These are phyloP conservation scores for Danaus plexippus DNA, from an alignment of 1,140 invertebrate species.

Conservation along the genomic window DNA sequence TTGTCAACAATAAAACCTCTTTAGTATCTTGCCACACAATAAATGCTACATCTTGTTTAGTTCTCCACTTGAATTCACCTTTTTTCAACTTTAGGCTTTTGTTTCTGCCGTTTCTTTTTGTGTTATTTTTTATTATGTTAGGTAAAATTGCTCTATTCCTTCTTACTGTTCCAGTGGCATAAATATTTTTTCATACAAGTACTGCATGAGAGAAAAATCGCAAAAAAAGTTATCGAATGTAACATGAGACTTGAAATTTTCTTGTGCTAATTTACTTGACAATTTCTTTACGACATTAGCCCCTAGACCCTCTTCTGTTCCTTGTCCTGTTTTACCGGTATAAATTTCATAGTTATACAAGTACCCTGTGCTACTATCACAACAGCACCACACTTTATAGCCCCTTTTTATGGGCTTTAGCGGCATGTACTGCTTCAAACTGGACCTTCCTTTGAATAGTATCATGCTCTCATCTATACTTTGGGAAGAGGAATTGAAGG, in stretches of 20 bases:
- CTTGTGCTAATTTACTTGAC: no score
- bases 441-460: constrained; percentile 18
- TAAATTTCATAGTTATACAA: constrained; percentile 14
- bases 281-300: no score
- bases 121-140: constrained; percentile 25
- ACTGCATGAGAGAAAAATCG: no score
- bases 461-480: constrained; percentile 26
- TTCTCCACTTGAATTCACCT: no score
- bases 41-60: no score
- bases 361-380: constrained; percentile 14
- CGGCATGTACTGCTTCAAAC: no score
- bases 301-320: constrained; percentile 14
- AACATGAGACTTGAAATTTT: no score
- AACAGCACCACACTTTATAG: no score
- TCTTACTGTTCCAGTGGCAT: no score
- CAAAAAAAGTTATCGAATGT: constrained; percentile 59
- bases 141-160: constrained; percentile 21
- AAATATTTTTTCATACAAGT: constrained; percentile 41
- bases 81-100: constrained; percentile 19
- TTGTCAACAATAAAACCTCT: constrained; percentile 28
- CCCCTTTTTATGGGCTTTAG: constrained; percentile 20
- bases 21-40: constrained; percentile 27
- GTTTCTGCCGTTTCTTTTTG: no score
- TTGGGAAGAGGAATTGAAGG: no score
- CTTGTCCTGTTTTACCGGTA: neutral